Evolutionary conservation across 2,113 vertebrate genomes (phyloP).

Genomic region (Trochalopteron elliotii): DNA sequence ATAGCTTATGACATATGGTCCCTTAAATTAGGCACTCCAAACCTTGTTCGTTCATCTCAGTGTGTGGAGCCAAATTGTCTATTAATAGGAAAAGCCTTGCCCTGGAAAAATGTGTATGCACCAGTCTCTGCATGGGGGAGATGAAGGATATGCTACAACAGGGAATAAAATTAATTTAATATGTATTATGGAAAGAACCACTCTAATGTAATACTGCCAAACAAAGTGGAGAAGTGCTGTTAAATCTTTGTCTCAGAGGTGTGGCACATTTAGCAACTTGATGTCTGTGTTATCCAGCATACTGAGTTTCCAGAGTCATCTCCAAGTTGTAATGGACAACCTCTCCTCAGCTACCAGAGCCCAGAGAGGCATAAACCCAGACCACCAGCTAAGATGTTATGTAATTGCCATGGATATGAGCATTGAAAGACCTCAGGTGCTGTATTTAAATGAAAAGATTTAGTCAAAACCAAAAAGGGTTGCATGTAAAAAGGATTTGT

Average conservation of each 20-base stretch:
- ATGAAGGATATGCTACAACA: not conserved
- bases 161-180: slow-evolving; percentile 18
- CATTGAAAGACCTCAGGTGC: not conserved
- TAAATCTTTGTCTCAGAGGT: not conserved
- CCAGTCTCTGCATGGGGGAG: not conserved
- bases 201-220: not conserved
- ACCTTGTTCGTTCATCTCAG: slow-evolving; percentile 14
- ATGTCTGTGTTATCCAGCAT: not conserved
- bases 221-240: not conserved
- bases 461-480: not conserved
- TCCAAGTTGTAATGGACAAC: slow-evolving; percentile 17
- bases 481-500: not conserved
- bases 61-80: slow-evolving; percentile 34
- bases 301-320: not conserved
- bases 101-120: slow-evolving; percentile 18
- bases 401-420: not conserved
- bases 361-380: not conserved
- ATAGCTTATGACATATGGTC: slow-evolving; percentile 52
- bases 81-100: slow-evolving; percentile 47
- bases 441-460: not conserved
- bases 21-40: slow-evolving; percentile 38
- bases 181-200: not conserved
- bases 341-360: not conserved
- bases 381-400: slow-evolving; percentile 13
- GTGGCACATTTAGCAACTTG: not conserved